Percentiles rank a stretch among this genome's conserved stretches.
phyloP scores from a whole-genome alignment of 2,113 vertebrate genomes.

The Syngnathus scovelli region DNA sequence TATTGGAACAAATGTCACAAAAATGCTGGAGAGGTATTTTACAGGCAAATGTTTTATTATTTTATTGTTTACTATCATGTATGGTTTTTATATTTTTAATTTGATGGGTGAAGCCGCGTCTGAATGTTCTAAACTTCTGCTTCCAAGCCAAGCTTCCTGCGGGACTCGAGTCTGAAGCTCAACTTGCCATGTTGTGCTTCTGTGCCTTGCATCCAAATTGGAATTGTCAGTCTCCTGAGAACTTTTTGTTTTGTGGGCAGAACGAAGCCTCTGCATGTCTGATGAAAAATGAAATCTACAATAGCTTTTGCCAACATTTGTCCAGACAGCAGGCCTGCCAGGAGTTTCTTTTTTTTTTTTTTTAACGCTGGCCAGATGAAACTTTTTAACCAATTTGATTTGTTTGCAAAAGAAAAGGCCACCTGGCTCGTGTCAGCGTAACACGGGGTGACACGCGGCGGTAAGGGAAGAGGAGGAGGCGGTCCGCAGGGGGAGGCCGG shows the following conservation, averaged over 20 bases:
- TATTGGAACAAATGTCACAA: no score
- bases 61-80: background rate
- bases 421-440: conserved; percentile 84
- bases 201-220: background rate
- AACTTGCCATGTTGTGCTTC: background rate
- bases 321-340: background rate
- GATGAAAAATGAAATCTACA: background rate
- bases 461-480: conserved; percentile 80
- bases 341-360: background rate
- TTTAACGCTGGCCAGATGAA: conserved; percentile 78
- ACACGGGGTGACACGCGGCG: conserved; percentile 81
- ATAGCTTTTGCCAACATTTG: background rate
- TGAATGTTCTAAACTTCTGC: background rate
- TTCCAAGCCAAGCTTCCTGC: background rate
- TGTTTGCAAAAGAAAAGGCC: conserved; percentile 94
- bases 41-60: no score
- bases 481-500: conserved; percentile 80
- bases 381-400: conserved; percentile 91
- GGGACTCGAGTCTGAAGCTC: background rate
- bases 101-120: background rate
- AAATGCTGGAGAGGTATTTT: no score
- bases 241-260: background rate
- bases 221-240: background rate
- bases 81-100: background rate
- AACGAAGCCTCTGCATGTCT: background rate